Conservation (phyloP, 2,797 vertebrate species). For the Pogonophryne albipinna region DNA sequence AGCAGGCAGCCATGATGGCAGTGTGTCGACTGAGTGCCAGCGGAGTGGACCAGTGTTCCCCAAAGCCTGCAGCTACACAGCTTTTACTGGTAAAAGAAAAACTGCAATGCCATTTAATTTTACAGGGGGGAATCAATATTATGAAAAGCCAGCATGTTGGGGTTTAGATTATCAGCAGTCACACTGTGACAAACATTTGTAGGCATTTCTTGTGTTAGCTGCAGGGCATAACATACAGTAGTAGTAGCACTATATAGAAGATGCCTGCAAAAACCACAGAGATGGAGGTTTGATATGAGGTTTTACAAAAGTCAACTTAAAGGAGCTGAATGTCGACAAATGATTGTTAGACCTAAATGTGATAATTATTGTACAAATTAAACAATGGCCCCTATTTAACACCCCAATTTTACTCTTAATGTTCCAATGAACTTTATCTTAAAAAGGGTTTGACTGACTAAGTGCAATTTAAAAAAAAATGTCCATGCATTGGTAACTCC, state of each 20-base stretch:
- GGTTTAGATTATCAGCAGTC: conserved; percentile 15
- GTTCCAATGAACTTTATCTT: not conserved
- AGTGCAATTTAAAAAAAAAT: not conserved
- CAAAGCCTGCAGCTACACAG: conserved; percentile 41
- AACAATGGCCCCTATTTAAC: not conserved
- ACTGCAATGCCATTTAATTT: conserved; percentile 61
- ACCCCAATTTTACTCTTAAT: not conserved
- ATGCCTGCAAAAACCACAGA: not conserved
- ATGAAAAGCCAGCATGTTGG: conserved; percentile 27
- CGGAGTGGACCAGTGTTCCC: conserved; percentile 29
- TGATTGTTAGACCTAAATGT: not conserved
- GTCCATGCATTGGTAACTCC: not conserved
- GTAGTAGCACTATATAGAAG: not conserved
- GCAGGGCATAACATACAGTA: not conserved
- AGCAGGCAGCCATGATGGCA: conserved; percentile 59
- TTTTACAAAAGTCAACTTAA: not conserved
- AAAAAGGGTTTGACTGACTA: not conserved
- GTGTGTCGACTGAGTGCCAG: conserved; percentile 58
- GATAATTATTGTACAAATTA: not conserved
- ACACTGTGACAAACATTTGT: conserved; percentile 1
- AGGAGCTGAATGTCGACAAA: not conserved
- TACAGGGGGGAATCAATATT: conserved; percentile 54
- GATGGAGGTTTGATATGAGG: not conserved
- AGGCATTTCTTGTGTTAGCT: not conserved
- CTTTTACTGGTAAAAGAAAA: conserved; percentile 40